Percentiles rank a stretch among this genome's conserved stretches.
These are phyloP conservation scores for Andrena flavipes DNA, from an alignment of 2,888 invertebrate species.

Conservation along the genomic window DNA sequence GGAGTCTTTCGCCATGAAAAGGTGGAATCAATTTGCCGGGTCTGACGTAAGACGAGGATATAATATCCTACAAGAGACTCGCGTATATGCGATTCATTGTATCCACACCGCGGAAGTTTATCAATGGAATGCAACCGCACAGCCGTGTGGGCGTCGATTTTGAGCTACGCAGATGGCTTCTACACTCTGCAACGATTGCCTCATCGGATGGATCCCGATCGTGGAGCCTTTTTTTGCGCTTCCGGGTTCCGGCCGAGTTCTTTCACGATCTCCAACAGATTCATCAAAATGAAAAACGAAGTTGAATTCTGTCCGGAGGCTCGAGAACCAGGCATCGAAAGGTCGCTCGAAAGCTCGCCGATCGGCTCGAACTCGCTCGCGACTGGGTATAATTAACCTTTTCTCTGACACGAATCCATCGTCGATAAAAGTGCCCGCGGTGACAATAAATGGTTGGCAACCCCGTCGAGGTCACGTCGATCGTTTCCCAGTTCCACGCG, in stretches of 20 bases:
- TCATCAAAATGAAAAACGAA: not conserved
- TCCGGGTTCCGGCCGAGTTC: not conserved
- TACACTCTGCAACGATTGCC: not conserved
- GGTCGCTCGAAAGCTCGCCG: constrained; percentile 34
- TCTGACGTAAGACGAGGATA: constrained; percentile 65
- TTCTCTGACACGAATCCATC: constrained; percentile 60
- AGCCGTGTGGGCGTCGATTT: constrained; percentile 45
- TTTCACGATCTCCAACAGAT: not conserved
- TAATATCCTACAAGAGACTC: constrained; percentile 48
- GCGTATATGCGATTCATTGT: constrained; percentile 59
- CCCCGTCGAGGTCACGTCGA: constrained; percentile 54
- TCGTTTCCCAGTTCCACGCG: constrained; percentile 38
- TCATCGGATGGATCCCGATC: not conserved
- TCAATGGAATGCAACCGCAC: constrained; percentile 56
- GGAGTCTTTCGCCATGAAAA: constrained; percentile 65
- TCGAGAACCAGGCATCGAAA: constrained; percentile 20
- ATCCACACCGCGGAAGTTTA: constrained; percentile 56
- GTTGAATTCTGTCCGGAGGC: not conserved
- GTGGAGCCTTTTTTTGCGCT: not conserved
- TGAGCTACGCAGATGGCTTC: constrained; percentile 12
- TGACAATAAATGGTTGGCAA: constrained; percentile 51
- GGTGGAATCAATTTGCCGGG: constrained; percentile 67
- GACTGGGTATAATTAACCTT: constrained; percentile 55
- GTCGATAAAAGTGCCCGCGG: constrained; percentile 45
- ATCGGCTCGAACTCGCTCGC: constrained; percentile 42